These are phyloP conservation scores for Calypte anna DNA, from an alignment of 2,113 vertebrate species.

Conservation along the genomic window DNA sequence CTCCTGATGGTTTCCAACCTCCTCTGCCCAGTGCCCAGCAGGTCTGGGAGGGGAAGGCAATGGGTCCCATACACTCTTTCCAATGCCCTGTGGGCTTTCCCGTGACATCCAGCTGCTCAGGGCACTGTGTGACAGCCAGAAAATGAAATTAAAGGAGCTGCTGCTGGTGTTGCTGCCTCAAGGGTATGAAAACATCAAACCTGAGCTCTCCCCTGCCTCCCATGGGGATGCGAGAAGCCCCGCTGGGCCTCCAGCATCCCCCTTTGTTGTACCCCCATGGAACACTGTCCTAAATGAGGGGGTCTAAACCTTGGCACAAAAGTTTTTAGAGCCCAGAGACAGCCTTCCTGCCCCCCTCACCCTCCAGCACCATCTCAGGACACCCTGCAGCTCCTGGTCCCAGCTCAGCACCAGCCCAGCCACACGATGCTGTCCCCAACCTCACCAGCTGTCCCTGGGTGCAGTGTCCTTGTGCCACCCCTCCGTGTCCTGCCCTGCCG, in stretches of 20 bases:
- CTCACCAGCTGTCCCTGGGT: not conserved
- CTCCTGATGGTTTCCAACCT: fast-evolving
- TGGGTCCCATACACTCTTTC: too few relatives aligned
- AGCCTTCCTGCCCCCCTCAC: not conserved
- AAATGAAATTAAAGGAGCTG: not conserved
- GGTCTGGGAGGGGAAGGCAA: not conserved
- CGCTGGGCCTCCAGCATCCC: not conserved
- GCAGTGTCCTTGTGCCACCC: not conserved
- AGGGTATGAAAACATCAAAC: not conserved
- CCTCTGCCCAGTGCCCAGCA: not conserved
- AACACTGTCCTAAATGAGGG: not conserved
- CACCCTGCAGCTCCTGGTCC: not conserved
- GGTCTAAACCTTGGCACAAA: not conserved
- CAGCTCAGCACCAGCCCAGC: not conserved
- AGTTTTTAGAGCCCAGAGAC: not conserved
- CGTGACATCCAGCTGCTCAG: not conserved
- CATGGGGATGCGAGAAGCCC: fast-evolving
- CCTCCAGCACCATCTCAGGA: fast-evolving
- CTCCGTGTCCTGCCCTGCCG: fast-evolving
- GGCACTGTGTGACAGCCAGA: not conserved
- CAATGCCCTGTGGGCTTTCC: not conserved
- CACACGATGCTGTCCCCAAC: not conserved
- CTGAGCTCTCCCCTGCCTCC: not conserved
- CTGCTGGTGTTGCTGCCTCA: not conserved
- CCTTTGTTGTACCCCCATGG: fast-evolving